Percentiles rank a stretch among this genome's conserved stretches.
phyloP scores from a whole-genome alignment of 2,888 invertebrate genomes.

The Chrysina gloriosa region DNA sequence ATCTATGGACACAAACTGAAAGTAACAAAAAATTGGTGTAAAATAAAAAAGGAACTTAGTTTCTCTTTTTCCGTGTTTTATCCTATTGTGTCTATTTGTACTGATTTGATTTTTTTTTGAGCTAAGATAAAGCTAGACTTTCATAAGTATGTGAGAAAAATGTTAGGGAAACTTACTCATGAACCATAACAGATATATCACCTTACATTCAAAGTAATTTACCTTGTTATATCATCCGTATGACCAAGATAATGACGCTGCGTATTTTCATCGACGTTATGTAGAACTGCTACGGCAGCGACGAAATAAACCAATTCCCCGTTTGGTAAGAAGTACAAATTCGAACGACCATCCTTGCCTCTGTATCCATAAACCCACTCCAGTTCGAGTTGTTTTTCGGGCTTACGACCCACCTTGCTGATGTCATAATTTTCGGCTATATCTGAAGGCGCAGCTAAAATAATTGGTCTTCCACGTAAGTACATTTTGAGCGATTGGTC shows the following conservation, averaged over 20 bases:
- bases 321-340: constrained; percentile 89
- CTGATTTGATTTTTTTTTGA: too few relatives aligned
- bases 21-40: too few relatives aligned
- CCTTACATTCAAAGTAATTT: constrained; percentile 42
- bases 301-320: constrained; percentile 95
- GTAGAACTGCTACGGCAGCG: constrained; percentile 89
- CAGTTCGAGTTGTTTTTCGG: constrained; percentile 82
- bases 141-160: too few relatives aligned
- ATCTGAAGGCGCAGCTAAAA: constrained; percentile 80
- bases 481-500: constrained; percentile 87
- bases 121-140: too few relatives aligned
- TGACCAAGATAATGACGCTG: constrained; percentile 95
- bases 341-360: constrained; percentile 91
- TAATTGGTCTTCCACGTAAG: constrained; percentile 84
- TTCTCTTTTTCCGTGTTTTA: too few relatives aligned
- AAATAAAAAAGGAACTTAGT: too few relatives aligned
- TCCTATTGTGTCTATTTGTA: too few relatives aligned
- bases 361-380: constrained; percentile 93
- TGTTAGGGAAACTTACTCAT: too few relatives aligned
- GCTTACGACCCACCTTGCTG: constrained; percentile 81
- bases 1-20: too few relatives aligned
- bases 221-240: constrained; percentile 94
- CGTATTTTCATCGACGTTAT: constrained; percentile 90
- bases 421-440: constrained; percentile 76
- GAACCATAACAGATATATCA: too few relatives aligned